Conservation (phyloP, 2,888 invertebrate genomes). For the Mesorhabditis belari region DNA sequence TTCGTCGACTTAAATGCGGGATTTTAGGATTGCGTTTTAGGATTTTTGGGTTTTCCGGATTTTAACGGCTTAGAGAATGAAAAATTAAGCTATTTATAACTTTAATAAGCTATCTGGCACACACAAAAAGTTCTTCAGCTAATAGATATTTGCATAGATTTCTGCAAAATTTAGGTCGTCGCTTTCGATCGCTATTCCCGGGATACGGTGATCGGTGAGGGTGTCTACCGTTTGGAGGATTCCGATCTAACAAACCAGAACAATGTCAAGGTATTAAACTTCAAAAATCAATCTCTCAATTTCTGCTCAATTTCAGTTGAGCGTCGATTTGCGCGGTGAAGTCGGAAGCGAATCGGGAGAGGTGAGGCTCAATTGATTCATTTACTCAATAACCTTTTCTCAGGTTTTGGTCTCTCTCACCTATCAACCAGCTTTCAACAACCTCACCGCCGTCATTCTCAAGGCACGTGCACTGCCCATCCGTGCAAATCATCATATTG, state of each 20-base stretch:
- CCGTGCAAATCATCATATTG: not conserved
- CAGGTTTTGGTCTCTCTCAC: constrained; percentile 88
- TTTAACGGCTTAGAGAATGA: too few species aligned
- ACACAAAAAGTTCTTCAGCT: constrained; percentile 3
- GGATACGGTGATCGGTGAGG: constrained; percentile 95
- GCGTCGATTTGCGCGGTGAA: constrained; percentile 2
- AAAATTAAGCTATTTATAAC: too few species aligned
- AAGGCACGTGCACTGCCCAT: constrained; percentile 81
- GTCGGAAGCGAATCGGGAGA: constrained; percentile 19
- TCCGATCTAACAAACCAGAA: constrained; percentile 50
- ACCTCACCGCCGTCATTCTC: constrained; percentile 87
- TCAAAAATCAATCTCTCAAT: not conserved
- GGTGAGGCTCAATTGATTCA: too few species aligned
- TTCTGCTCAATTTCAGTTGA: constrained; percentile 5
- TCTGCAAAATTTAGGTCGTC: constrained; percentile 55
- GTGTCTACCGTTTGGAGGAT: constrained; percentile 65
- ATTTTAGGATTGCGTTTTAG: too few species aligned
- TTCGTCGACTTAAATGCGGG: too few species aligned
- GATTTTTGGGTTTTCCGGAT: too few species aligned
- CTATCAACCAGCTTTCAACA: constrained; percentile 93
- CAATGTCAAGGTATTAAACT: not conserved
- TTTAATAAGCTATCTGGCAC: too few species aligned
- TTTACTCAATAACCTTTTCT: constrained; percentile 60
- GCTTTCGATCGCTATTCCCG: constrained; percentile 95
- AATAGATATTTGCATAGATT: not conserved